A percentile compares a stretch with the other conserved stretches of the same genome.
Conservation (phyloP, 2,888 invertebrate genomes). For the Osedax frankpressi region DNA sequence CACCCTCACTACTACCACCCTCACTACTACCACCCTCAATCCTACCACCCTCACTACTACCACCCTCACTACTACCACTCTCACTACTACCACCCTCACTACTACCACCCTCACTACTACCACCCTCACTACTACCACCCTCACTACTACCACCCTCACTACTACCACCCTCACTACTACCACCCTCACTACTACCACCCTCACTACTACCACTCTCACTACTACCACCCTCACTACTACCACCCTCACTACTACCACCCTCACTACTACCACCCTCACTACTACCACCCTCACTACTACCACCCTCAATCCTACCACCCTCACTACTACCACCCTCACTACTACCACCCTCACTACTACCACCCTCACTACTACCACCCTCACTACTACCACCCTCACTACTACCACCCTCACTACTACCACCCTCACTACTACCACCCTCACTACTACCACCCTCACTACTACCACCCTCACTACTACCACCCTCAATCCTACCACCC, state of each 20-base stretch:
- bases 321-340: not conserved
- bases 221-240: slow-evolving; percentile 21
- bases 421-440: not conserved
- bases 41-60: slow-evolving; percentile 25
- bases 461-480: slow-evolving; percentile 26
- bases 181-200: slow-evolving; percentile 25
- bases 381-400: not conserved
- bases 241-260: slow-evolving; percentile 22
- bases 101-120: slow-evolving; percentile 26
- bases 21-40: slow-evolving; percentile 26
- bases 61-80: slow-evolving; percentile 27
- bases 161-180: slow-evolving; percentile 26
- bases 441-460: slow-evolving; percentile 25
- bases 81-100: slow-evolving; percentile 25
- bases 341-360: not conserved
- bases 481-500: slow-evolving; percentile 24
- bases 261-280: slow-evolving; percentile 23
- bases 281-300: slow-evolving; percentile 19
- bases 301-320: slow-evolving; percentile 9
- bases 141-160: slow-evolving; percentile 25
- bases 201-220: slow-evolving; percentile 24
- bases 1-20: slow-evolving; percentile 24
- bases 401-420: not conserved
- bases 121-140: slow-evolving; percentile 26
- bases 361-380: not conserved